Evolutionary conservation across 2,797 vertebrate species (phyloP), one percentile per base, ranked within the genome.

Genomic region (Spondyliosoma cantharus): DNA sequence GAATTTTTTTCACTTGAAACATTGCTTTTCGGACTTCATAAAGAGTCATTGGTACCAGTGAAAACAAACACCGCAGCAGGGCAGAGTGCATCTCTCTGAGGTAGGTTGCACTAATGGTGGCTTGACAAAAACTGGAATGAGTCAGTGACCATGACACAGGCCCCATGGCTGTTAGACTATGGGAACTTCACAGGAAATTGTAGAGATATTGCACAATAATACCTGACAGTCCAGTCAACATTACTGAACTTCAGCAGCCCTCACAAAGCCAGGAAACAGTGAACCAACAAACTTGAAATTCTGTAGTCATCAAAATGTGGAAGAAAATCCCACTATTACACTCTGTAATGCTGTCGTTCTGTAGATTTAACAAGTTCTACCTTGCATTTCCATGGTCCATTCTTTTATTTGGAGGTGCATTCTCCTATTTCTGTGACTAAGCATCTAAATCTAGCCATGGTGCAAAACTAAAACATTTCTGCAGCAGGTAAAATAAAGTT

Each of bases 151-250:
- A 60, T 72, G 70, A 57, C 76, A 67, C 22, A 24, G 57, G 52
- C 56, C 67, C 43, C 3, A 1, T 37, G 73, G 90, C 74, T 76
- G 42, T 48, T 50, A 46, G 48, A 37, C 45, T 16, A 46, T 16
- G 17, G 45, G 45, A 46, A 46, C 45, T 46, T 46, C 45, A 46
- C 45, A 46, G 45, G 45, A 46, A 46, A 46, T 46, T 46, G 45
- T 15, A 46, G 15, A 46, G 45, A 46, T 46, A 46, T 46, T 46
- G 15, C 45, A 46, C 6, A 46, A 46, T 6, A 46, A 46, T 46
- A 46, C 16, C 45, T 46, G 45, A 46, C 74, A 81, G 73, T 25
- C 24, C 78, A 81, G 82, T 87, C 81, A 77, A 89, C 84, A 82
- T 53, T 17, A 22, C 45, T 88, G 63, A 83, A 64, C 67, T 76